Conservation (phyloP, 1,140 invertebrate genomes). For the Neodiprion lecontei region DNA sequence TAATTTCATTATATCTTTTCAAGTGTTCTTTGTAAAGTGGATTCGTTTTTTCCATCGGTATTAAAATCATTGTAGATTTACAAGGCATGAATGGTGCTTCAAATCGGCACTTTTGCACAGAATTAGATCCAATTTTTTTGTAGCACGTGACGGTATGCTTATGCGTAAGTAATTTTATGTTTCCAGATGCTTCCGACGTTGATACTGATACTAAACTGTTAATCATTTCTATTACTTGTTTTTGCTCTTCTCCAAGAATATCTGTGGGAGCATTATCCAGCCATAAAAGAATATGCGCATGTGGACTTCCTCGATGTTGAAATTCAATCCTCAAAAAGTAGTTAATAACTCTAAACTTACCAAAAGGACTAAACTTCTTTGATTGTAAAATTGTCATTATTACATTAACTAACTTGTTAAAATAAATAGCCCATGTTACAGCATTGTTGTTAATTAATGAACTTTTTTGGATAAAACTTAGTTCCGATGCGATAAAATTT, state of each 20-base stretch:
- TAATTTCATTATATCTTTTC: too few relatives aligned
- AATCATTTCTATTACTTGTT: constrained; percentile 24
- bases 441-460: constrained; percentile 54
- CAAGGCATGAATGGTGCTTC: constrained; percentile 38
- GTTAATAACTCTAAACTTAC: constrained; percentile 35
- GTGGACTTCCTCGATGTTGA: constrained; percentile 50
- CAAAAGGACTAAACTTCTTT: constrained; percentile 36
- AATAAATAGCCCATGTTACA: constrained; percentile 55
- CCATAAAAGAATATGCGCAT: constrained; percentile 46
- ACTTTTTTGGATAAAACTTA: constrained; percentile 40
- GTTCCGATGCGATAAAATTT: constrained; percentile 25
- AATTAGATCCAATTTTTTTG: constrained; percentile 31
- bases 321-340: constrained; percentile 50
- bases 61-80: constrained; percentile 23
- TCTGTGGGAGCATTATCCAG: constrained; percentile 41
- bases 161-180: constrained; percentile 36
- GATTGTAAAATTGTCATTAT: constrained; percentile 31
- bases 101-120: constrained; percentile 40
- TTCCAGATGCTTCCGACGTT: constrained; percentile 32
- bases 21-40: too few relatives aligned
- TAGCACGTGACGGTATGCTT: constrained; percentile 37
- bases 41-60: too few relatives aligned
- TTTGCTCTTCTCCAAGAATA: constrained; percentile 29
- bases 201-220: constrained; percentile 31
- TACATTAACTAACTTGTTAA: constrained; percentile 48